A percentile compares a stretch with the other conserved stretches of the same genome.
These are phyloP conservation scores for Octonoba sinensis DNA, from an alignment of 2,888 invertebrate genomes.

Conservation along the genomic window DNA sequence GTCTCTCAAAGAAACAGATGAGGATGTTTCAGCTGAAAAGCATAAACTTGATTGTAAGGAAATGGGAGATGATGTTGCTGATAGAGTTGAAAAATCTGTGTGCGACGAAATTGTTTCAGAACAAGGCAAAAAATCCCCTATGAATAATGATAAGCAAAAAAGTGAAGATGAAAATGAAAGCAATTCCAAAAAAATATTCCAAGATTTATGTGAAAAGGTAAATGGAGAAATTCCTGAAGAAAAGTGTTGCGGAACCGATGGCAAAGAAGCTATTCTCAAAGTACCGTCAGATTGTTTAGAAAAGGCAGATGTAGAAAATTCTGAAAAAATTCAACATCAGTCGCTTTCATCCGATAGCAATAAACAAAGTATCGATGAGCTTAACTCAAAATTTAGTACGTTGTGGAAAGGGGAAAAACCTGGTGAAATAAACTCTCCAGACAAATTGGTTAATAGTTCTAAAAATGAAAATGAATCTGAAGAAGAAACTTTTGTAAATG, in stretches of 20 bases:
- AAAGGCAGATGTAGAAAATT: too few relatives aligned
- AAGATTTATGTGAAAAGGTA: not conserved
- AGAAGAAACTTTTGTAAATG: not conserved
- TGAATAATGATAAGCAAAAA: too few relatives aligned
- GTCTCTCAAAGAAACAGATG: not conserved
- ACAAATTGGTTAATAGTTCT: too few relatives aligned
- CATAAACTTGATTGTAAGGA: too few relatives aligned
- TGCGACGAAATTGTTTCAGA: not conserved
- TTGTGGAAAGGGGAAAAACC: too few relatives aligned
- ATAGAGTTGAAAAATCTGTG: not conserved
- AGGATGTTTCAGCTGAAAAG: not conserved
- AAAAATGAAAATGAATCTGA: conserved; percentile 4
- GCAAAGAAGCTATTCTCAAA: too few relatives aligned
- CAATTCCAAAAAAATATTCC: not conserved
- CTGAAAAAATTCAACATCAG: too few relatives aligned
- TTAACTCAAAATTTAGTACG: too few relatives aligned
- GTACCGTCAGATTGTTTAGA: too few relatives aligned
- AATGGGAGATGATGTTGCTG: not conserved
- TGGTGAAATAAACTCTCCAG: too few relatives aligned
- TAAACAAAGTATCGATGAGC: too few relatives aligned
- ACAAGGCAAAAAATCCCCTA: not conserved
- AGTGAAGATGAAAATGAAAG: not conserved
- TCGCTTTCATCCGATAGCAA: too few relatives aligned
- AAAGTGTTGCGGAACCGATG: not conserved
- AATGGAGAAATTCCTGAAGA: conserved; percentile 1